Evolutionary conservation across 2,113 vertebrate genomes (phyloP).

Genomic region (Otocyon megalotis): DNA sequence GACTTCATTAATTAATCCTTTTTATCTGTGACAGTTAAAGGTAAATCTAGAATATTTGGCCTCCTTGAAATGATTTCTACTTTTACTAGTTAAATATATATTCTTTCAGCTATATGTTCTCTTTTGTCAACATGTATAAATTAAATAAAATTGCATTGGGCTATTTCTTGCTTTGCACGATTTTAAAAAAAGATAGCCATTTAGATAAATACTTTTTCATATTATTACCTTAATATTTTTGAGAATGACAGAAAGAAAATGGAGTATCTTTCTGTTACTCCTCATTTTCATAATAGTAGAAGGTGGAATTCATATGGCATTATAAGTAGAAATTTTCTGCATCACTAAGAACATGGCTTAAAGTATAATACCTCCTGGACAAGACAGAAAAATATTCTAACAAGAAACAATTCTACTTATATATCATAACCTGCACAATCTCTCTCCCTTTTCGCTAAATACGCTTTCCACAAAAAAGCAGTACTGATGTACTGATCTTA

Average conservation of each 20-base stretch:
- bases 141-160: conserved; percentile 71
- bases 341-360: conserved; percentile 70
- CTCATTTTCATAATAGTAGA: conserved; percentile 71
- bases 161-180: conserved; percentile 72
- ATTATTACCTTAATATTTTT: conserved; percentile 73
- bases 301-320: conserved; percentile 49
- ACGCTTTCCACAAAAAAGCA: conserved; percentile 20
- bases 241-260: conserved; percentile 67
- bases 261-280: conserved; percentile 23
- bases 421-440: conserved; percentile 43
- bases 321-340: conserved; percentile 69
- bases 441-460: conserved; percentile 43
- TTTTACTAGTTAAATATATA: conserved; percentile 64
- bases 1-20: conserved; percentile 83
- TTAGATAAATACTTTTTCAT: conserved; percentile 75
- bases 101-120: conserved; percentile 69
- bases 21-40: conserved; percentile 80
- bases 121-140: conserved; percentile 75
- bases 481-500: conserved; percentile 23
- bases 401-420: conserved; percentile 66
- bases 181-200: conserved; percentile 55
- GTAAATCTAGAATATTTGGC: conserved; percentile 82
- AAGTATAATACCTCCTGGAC: conserved; percentile 59
- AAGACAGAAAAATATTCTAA: conserved; percentile 61
- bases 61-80: conserved; percentile 75